Conservation (phyloP, 2,888 invertebrate genomes). For the Stegana nigrithorax region DNA sequence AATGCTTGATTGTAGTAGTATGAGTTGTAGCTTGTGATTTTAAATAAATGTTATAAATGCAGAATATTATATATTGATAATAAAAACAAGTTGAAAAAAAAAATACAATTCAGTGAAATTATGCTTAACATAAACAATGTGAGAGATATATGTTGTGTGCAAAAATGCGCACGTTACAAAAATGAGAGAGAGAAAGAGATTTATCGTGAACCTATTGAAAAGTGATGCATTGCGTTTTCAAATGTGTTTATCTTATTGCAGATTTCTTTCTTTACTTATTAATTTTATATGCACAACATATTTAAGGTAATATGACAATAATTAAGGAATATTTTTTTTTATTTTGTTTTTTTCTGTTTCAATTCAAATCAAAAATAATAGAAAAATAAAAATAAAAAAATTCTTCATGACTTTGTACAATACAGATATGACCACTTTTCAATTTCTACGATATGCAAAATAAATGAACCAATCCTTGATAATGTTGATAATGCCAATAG, state of each 20-base stretch:
- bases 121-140: too few relatives aligned
- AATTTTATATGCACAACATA: not conserved
- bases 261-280: too few relatives aligned
- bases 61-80: not conserved
- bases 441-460: constrained; percentile 32
- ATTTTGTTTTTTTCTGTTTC: constrained; percentile 17
- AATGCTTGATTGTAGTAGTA: constrained; percentile 46
- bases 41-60: not conserved
- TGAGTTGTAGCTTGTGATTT: constrained; percentile 58
- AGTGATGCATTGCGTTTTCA: not conserved
- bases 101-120: not conserved
- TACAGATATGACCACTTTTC: constrained; percentile 47
- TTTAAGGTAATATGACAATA: too few relatives aligned
- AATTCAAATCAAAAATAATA: constrained; percentile 33
- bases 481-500: constrained; percentile 44
- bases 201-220: not conserved
- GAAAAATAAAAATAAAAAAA: constrained; percentile 34
- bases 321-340: too few relatives aligned
- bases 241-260: too few relatives aligned
- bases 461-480: constrained; percentile 40
- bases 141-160: too few relatives aligned
- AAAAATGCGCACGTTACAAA: too few relatives aligned
- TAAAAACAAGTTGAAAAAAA: not conserved
- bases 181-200: too few relatives aligned
- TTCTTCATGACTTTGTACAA: not conserved